phyloP scores from a whole-genome alignment of 2,113 vertebrate species.

The Carassius auratus region DNA sequence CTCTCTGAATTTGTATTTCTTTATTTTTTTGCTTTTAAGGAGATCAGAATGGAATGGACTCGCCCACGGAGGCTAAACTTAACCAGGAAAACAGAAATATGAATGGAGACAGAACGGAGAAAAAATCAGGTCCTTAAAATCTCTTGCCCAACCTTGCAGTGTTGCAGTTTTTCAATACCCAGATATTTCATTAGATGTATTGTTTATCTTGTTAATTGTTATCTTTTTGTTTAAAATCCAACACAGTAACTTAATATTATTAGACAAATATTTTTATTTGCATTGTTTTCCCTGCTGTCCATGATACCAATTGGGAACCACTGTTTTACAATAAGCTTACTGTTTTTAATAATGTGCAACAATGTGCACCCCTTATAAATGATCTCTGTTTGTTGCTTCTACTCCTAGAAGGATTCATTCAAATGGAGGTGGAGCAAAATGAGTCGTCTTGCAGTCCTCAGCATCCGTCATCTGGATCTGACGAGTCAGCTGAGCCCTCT shows the following conservation, averaged over 20 bases:
- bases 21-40: slow-evolving; percentile 74
- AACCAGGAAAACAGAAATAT: slow-evolving; percentile 87
- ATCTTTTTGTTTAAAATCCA: too few species aligned
- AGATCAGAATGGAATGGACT: slow-evolving; percentile 86
- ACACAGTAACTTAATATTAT: not conserved
- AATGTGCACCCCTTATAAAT: not conserved
- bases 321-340: not conserved
- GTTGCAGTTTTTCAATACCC: not conserved
- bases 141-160: not conserved
- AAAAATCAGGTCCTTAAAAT: slow-evolving; percentile 76
- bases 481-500: slow-evolving; percentile 79
- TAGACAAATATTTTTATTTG: not conserved
- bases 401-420: slow-evolving; percentile 75
- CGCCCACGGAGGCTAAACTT: slow-evolving; percentile 77
- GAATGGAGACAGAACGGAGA: slow-evolving; percentile 79
- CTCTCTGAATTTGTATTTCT: not conserved
- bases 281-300: not conserved
- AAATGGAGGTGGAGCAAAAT: slow-evolving; percentile 81
- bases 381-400: not conserved
- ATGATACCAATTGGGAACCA: not conserved
- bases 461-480: slow-evolving; percentile 76
- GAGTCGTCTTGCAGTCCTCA: slow-evolving; percentile 81
- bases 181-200: not conserved
- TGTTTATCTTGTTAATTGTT: too few species aligned
- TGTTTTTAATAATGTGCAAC: not conserved